These are phyloP conservation scores for Cephalopterus ornatus DNA, from an alignment of 2,113 vertebrate genomes.

Conservation along the genomic window DNA sequence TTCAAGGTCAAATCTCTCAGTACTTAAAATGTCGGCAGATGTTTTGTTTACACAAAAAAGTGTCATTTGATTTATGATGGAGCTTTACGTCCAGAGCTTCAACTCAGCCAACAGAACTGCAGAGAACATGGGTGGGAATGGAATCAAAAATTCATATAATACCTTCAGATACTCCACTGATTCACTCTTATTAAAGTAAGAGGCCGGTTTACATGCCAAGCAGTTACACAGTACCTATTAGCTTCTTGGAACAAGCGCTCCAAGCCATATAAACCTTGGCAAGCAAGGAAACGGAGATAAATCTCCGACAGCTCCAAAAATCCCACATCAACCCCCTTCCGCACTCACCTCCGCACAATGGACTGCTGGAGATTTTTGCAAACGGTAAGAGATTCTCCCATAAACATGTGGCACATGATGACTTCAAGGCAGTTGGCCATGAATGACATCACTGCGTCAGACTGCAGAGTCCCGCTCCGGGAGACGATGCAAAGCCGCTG, in stretches of 20 bases:
- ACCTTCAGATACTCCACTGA: conserved; percentile 21
- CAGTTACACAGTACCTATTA: conserved; percentile 22
- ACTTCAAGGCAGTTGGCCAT: conserved; percentile 82
- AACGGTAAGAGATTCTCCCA: conserved; percentile 85
- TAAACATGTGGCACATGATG: conserved; percentile 94
- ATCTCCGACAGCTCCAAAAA: conserved; percentile 8
- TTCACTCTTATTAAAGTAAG: conserved; percentile 40
- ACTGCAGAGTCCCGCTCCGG: conserved; percentile 90
- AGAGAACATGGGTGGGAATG: conserved; percentile 8
- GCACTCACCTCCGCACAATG: conserved; percentile 85
- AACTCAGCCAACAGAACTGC: background rate
- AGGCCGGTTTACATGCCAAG: background rate
- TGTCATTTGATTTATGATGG: conserved; percentile 44
- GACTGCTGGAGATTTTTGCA: conserved; percentile 89
- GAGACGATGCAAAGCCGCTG: conserved; percentile 92
- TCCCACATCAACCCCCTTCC: background rate
- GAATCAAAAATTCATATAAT: conserved; percentile 9
- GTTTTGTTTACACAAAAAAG: conserved; percentile 55
- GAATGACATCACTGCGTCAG: conserved; percentile 83
- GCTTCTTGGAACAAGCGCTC: conserved; percentile 27
- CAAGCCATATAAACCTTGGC: background rate
- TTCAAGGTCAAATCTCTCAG: conserved; percentile 58
- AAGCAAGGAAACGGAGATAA: background rate
- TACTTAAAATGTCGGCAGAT: conserved; percentile 60
- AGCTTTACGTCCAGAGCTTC: background rate